Evolutionary conservation across 2,888 invertebrate genomes (phyloP), one percentile per base, ranked within the genome.

Genomic region (Pyrocoelia pectoralis): DNA sequence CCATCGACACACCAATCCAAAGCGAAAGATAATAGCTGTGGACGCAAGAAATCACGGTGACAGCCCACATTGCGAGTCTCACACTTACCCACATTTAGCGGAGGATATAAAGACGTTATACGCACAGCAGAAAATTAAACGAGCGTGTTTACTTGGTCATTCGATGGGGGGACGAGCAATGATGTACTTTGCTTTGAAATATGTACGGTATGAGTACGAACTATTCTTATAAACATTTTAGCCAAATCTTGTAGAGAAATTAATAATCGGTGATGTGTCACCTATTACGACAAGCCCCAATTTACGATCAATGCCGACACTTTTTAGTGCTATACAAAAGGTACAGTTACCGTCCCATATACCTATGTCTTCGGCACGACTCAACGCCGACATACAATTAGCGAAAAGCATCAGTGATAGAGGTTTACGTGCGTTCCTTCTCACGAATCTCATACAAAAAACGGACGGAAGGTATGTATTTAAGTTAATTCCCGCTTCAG

Each of bases 1-100:
- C 55, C 80, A 86, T 63, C 85, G 86, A 66, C 85, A 84, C 57
- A 89, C 89, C 1, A 85, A 87, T 13, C 75, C 87, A 88, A 67
- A 84, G 86, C 78, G 92, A 85, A 82, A 89, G 87, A 83, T 95
- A 0, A 86, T 93, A 65, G 85, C 91, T 5, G 85, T 97, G 28
- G 98, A 98, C 82, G 91, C 93, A 3, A 85, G 98, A 77, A 98
- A 98, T 82, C 98, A 98, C 81, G 98, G 98, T 0, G 94, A 95
- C 67, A 97, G 97, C 76, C 91, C 93, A 0, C 96, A 97, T 77
- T 83, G 88, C 0, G 71, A 84, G 0, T 85, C 88, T 0, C 92
- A 95, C 81, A 86, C 85, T 18, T 97, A 95, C 76, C 80, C 84
- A 8, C 86, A 88, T 40, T 87, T 96, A 86, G 88, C 90, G 0